Percentiles rank a stretch among this genome's conserved stretches.
Evolutionary conservation across 2,888 invertebrate genomes (phyloP).

Genomic region (Malthinus seriepunctatus): DNA sequence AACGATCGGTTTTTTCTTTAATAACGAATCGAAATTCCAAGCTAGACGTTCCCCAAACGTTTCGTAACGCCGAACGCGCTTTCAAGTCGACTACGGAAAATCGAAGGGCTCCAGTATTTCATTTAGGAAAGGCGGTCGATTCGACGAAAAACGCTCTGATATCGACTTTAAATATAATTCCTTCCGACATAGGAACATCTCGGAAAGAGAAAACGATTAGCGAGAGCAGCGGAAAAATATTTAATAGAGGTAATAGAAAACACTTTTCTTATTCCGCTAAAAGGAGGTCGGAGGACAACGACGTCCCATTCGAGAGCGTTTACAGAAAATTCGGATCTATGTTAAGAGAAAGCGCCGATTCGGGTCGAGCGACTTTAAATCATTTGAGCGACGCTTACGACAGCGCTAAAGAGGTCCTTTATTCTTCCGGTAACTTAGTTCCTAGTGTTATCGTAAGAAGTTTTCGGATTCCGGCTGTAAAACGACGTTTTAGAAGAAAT

Average conservation of each 20-base stretch:
- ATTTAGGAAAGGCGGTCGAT: conserved; percentile 48
- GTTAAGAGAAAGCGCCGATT: conserved; percentile 46
- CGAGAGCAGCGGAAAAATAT: background rate
- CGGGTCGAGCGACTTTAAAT: conserved; percentile 46
- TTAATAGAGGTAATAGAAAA: background rate
- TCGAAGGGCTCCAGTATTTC: conserved; percentile 48
- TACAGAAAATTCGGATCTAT: conserved; percentile 44
- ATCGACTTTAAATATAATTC: conserved; percentile 47
- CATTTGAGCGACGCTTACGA: conserved; percentile 47
- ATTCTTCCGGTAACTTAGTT: conserved; percentile 37
- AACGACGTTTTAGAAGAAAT: conserved; percentile 2
- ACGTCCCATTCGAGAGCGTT: conserved; percentile 12
- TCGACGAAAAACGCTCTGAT: conserved; percentile 47
- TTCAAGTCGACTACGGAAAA: conserved; percentile 49
- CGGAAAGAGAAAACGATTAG: conserved; percentile 47
- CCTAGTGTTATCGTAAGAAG: conserved; percentile 44
- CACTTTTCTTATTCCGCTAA: background rate
- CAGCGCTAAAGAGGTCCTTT: conserved; percentile 44
- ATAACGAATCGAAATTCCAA: conserved; percentile 44
- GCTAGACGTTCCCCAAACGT: conserved; percentile 50
- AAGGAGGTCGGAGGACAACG: background rate
- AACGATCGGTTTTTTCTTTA: conserved; percentile 26
- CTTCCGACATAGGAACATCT: conserved; percentile 48
- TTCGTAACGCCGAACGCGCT: conserved; percentile 49
- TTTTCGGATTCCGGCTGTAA: conserved; percentile 33